Evolutionary conservation across 1,140 invertebrate species (phyloP).

Genomic region (Ptiloglossa arizonensis): DNA sequence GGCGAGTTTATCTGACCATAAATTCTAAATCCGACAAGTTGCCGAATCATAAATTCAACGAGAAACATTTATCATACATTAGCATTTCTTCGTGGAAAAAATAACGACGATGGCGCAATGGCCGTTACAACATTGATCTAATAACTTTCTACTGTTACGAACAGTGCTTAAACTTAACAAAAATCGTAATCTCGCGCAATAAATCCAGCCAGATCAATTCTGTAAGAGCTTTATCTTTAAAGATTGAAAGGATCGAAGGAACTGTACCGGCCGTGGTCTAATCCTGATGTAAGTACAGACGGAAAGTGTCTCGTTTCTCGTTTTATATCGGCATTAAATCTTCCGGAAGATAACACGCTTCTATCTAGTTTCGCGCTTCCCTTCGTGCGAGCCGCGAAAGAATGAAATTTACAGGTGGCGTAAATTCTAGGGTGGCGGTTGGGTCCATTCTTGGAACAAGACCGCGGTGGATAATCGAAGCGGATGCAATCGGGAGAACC

Average conservation of each 20-base stretch:
- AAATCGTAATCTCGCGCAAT: slow-evolving; percentile 20
- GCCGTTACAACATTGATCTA: neutral
- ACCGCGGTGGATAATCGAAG: slow-evolving; percentile 61
- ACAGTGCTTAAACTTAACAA: slow-evolving; percentile 12
- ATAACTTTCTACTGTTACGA: too few relatives aligned
- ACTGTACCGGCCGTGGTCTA: slow-evolving; percentile 5
- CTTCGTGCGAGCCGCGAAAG: neutral
- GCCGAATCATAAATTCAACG: neutral
- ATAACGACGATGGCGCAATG: too few relatives aligned
- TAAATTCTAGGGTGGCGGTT: slow-evolving; percentile 59
- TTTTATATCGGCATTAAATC: slow-evolving; percentile 33
- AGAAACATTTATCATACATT: neutral
- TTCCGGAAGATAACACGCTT: slow-evolving; percentile 12
- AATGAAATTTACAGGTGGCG: slow-evolving; percentile 51
- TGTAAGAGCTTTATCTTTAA: slow-evolving; percentile 30
- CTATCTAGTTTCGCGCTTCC: neutral
- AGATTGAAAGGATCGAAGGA: slow-evolving; percentile 8
- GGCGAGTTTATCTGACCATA: neutral
- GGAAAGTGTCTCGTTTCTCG: slow-evolving; percentile 22
- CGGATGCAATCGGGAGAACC: slow-evolving; percentile 52
- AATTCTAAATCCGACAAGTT: neutral
- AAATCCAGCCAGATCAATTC: slow-evolving; percentile 9
- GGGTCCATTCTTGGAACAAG: slow-evolving; percentile 57
- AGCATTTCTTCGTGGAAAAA: neutral
- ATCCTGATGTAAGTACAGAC: slow-evolving; percentile 18